Evolutionary conservation across 2,113 vertebrate genomes (phyloP).

Genomic region (Pagrus major): DNA sequence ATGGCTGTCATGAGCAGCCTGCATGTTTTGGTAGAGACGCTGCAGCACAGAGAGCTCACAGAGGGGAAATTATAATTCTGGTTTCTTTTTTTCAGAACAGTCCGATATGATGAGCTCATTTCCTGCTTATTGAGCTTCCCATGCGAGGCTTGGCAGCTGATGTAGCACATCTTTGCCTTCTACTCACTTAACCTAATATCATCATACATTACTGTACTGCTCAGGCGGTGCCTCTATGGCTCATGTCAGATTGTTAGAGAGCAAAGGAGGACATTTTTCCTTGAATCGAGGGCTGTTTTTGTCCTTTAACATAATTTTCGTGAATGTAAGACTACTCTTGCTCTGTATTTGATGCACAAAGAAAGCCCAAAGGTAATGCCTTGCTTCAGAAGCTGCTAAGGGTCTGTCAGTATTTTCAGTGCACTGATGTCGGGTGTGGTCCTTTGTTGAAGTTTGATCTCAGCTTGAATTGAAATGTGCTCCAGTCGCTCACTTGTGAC

Average conservation of each 20-base stretch:
- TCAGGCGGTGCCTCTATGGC: slow-evolving; percentile 3
- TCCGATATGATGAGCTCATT: slow-evolving; percentile 62
- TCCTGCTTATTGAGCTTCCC: slow-evolving; percentile 61
- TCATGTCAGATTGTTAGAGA: slow-evolving; percentile 18
- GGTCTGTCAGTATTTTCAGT: slow-evolving; percentile 16
- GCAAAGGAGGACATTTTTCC: slow-evolving; percentile 4
- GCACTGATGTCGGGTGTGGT: slow-evolving; percentile 23
- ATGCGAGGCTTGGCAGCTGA: slow-evolving; percentile 53
- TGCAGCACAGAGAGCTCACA: slow-evolving; percentile 6
- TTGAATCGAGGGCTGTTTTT: background rate
- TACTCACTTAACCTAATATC: slow-evolving; percentile 66
- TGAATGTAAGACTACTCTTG: background rate
- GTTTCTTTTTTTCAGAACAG: background rate
- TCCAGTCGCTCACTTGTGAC: slow-evolving; percentile 11
- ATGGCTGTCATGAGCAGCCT: background rate
- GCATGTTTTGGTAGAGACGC: background rate
- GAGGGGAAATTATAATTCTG: slow-evolving; percentile 14
- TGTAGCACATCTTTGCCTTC: slow-evolving; percentile 44
- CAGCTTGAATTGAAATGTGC: slow-evolving; percentile 28
- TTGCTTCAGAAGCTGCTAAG: slow-evolving; percentile 1
- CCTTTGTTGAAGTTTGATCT: slow-evolving; percentile 48
- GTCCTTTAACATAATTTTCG: background rate
- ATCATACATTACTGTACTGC: slow-evolving; percentile 73
- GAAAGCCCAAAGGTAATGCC: background rate
- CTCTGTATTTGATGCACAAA: slow-evolving; percentile 11